Conservation (phyloP, 2,113 vertebrate species). For the Chauna torquata region DNA sequence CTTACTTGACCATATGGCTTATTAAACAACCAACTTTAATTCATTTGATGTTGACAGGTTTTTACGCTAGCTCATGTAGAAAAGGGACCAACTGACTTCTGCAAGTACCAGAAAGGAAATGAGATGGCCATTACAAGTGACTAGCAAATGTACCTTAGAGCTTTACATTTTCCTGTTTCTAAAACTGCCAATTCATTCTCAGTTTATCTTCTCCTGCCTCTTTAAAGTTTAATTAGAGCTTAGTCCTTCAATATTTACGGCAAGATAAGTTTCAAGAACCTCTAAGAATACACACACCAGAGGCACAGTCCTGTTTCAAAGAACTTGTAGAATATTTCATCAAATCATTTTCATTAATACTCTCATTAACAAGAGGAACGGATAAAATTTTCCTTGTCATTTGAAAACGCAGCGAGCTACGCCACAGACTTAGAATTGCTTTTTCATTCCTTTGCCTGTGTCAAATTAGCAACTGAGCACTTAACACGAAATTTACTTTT, state of each 20-base stretch:
- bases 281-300: not conserved
- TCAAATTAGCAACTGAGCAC: not conserved
- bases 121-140: not conserved
- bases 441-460: not conserved
- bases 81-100: not conserved
- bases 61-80: not conserved
- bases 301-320: not conserved
- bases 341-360: not conserved
- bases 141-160: not conserved
- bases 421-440: not conserved
- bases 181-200: not conserved
- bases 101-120: not conserved
- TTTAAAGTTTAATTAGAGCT: not conserved
- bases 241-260: not conserved
- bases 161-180: not conserved
- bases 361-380: not conserved
- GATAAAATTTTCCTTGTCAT: not conserved
- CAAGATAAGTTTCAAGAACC: not conserved
- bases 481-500: not conserved
- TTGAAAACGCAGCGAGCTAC: not conserved
- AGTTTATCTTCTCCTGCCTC: not conserved
- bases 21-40: not conserved
- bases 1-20: not conserved
- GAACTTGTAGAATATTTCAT: not conserved
- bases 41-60: not conserved